phyloP scores from a whole-genome alignment of 2,113 vertebrate genomes.

The Chaenocephalus aceratus region DNA sequence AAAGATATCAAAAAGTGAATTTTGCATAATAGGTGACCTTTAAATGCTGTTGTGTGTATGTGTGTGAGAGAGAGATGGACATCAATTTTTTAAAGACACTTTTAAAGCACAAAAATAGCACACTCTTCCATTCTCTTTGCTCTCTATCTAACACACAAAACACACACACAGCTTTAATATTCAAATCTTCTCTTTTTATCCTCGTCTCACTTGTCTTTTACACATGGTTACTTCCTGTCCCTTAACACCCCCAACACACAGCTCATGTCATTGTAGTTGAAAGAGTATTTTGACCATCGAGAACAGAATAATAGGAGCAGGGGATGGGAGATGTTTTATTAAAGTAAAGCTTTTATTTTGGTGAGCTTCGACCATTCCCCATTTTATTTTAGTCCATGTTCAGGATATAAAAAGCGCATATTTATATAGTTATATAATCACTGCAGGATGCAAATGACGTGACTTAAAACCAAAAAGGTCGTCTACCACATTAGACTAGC shows the following conservation, averaged over 20 bases:
- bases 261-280: neutral
- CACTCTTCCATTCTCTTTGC: neutral
- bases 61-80: neutral
- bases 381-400: neutral
- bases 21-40: too few relatives aligned
- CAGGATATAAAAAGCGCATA: neutral
- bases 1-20: too few relatives aligned
- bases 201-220: conserved; percentile 5
- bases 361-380: neutral
- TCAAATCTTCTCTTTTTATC: conserved; percentile 12
- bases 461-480: neutral
- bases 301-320: neutral
- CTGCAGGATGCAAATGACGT: neutral
- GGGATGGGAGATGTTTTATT: neutral
- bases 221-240: neutral
- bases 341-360: conserved; percentile 13
- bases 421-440: neutral
- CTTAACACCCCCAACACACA: neutral
- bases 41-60: neutral
- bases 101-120: conserved; percentile 3
- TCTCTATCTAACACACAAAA: neutral
- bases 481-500: neutral
- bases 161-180: neutral
- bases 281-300: neutral
- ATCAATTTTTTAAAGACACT: conserved; percentile 25